Conservation (phyloP, 2,113 vertebrate genomes). For the Gymnogyps californianus region DNA sequence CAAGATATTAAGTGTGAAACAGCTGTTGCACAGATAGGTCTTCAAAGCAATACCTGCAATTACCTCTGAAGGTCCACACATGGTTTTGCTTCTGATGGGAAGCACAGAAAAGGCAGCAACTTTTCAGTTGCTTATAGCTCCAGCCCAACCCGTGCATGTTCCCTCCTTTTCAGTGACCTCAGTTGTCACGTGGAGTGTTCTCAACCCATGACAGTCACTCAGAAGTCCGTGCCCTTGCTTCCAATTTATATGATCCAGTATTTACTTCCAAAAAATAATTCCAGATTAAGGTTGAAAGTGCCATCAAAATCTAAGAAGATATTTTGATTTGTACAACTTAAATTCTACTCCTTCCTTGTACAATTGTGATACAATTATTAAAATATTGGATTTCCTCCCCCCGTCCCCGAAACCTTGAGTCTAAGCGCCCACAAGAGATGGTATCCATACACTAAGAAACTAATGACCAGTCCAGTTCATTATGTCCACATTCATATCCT, state of each 20-base stretch:
- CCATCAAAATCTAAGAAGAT: neutral
- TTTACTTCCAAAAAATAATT: neutral
- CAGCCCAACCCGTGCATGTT: neutral
- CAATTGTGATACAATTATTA: neutral
- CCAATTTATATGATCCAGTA: rapidly evolving
- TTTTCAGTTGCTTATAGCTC: neutral
- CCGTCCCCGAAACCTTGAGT: neutral
- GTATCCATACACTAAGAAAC: neutral
- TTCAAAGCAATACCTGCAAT: neutral
- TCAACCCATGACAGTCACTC: neutral
- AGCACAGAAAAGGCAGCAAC: neutral
- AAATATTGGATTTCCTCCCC: neutral
- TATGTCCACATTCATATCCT: neutral
- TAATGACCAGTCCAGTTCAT: neutral
- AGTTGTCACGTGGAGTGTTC: neutral
- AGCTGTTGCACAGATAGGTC: neutral
- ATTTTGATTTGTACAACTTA: neutral
- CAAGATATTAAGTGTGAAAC: neutral
- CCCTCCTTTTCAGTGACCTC: neutral
- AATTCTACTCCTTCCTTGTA: neutral
- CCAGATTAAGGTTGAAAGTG: neutral
- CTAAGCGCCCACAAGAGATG: neutral
- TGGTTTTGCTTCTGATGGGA: neutral
- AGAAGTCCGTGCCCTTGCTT: rapidly evolving
- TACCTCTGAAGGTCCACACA: neutral